Base-by-base conservation (phyloP, 2,797 vertebrate genomes). In the Mormyrus hasselquistii region DNA sequence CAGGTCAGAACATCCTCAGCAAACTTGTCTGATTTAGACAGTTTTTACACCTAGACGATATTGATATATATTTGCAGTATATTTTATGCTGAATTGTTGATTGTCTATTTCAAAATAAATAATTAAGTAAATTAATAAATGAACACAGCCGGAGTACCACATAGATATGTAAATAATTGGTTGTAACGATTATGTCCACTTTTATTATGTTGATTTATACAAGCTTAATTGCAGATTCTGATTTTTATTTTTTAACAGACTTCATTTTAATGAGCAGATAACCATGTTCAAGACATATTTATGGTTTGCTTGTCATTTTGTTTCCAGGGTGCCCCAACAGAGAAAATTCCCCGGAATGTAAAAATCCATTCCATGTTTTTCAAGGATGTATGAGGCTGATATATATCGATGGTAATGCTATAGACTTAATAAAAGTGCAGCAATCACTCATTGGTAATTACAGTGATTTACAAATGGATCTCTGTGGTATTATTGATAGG, bases 401-500 rank as follows among this genome's bases (percentile, higher is more conserved):
- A 93, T 95, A 93, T 2, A 91, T 97, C 89, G 94, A 93, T 88
- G 90, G 93, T 55, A 94, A 91, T 88, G 76, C 91, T 10, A 94
- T 97, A 88, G 96, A 99, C 91, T 93, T 98, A 90, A 97, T 97
- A 92, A 93, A 94, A 91, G 95, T 98, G 89, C 98, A 98, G 92
- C 95, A 96, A 91, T 97, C 96, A 53, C 38, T 94, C 85, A 91
- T 97, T 1, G 97, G 97, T 87, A 97, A 97, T 95, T 98, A 97
- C 95, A 97, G 96, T 87, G 95, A 97, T 89, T 95, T 99, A 90
- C 97, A 97, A 91, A 95, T 98, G 91, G 98, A 98, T 93, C 94
- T 97, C 86, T 99, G 98, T 88, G 97, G 97, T 85, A 98, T 99
- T 92, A 96, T 95, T 49, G 98, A 99, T 95, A 97, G 98, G 98